These are phyloP conservation scores for Xenentodon cancila DNA, from an alignment of 2,797 vertebrate species.

Conservation along the genomic window DNA sequence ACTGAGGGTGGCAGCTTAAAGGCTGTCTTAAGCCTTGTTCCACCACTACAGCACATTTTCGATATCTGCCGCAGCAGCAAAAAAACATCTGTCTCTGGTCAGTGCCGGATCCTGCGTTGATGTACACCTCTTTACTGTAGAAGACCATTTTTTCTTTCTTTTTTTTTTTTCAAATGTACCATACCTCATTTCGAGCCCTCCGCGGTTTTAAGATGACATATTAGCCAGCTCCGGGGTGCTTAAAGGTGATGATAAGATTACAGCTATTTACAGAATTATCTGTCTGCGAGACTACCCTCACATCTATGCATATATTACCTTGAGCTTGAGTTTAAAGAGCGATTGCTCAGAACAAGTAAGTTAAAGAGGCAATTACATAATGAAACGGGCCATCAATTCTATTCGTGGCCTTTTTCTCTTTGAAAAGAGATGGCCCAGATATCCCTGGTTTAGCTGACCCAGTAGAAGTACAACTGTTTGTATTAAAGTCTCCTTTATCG, in stretches of 20 bases:
- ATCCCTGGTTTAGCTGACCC: slow-evolving; percentile 77
- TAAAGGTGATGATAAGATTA: slow-evolving; percentile 81
- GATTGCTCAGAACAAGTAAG: slow-evolving; percentile 82
- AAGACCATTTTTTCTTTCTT: slow-evolving; percentile 27
- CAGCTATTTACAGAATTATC: slow-evolving; percentile 82
- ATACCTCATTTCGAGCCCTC: slow-evolving; percentile 51
- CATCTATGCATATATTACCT: slow-evolving; percentile 80
- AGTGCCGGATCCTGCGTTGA: slow-evolving; percentile 50
- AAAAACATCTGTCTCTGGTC: slow-evolving; percentile 19
- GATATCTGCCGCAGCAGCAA: slow-evolving; percentile 46
- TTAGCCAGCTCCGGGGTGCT: slow-evolving; percentile 69
- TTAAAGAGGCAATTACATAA: slow-evolving; percentile 86
- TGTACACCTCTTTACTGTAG: slow-evolving; percentile 51
- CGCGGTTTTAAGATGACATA: slow-evolving; percentile 69
- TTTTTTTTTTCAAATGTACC: slow-evolving; percentile 24
- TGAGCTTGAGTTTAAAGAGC: slow-evolving; percentile 82
- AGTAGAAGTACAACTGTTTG: slow-evolving; percentile 82
- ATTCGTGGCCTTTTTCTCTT: slow-evolving; percentile 77
- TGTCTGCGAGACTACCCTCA: slow-evolving; percentile 75
- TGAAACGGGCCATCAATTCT: slow-evolving; percentile 85
- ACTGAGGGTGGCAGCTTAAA: slow-evolving; percentile 74
- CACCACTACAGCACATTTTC: slow-evolving; percentile 55
- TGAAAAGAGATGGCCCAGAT: slow-evolving; percentile 81
- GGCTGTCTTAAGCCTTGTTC: slow-evolving; percentile 69
- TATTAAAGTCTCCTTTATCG: slow-evolving; percentile 80